Evolutionary conservation across 2,888 invertebrate species (phyloP).

Genomic region (Acanthosepion esculentum): DNA sequence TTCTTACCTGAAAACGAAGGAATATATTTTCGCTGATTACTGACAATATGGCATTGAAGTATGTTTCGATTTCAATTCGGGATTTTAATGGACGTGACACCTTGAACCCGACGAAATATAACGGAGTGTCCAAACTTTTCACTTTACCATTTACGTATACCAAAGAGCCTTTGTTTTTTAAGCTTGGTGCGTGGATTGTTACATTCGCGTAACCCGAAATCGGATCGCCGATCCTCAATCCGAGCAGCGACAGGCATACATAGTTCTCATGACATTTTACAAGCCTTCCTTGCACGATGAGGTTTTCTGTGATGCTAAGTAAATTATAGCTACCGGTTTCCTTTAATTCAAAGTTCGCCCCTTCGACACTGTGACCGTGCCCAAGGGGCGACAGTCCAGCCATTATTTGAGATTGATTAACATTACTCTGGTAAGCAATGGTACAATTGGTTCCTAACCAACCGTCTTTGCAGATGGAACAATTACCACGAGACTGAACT

Average conservation of each 20-base stretch:
- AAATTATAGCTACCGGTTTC: constrained; percentile 57
- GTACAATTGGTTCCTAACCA: constrained; percentile 61
- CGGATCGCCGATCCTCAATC: constrained; percentile 57
- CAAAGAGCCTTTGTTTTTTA: constrained; percentile 52
- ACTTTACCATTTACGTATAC: constrained; percentile 55
- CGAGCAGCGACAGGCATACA: constrained; percentile 60
- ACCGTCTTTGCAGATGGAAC: constrained; percentile 58
- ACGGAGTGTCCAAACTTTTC: constrained; percentile 54
- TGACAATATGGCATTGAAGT: constrained; percentile 51
- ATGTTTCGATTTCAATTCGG: constrained; percentile 54
- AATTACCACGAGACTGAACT: constrained; percentile 58
- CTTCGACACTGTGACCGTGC: constrained; percentile 58
- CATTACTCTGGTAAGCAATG: constrained; percentile 53
- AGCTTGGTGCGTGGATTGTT: constrained; percentile 54
- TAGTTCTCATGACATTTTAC: constrained; percentile 61
- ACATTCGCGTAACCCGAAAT: constrained; percentile 56
- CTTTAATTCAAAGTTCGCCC: constrained; percentile 55
- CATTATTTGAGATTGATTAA: background rate
- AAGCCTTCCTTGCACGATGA: constrained; percentile 61
- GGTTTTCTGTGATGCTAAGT: constrained; percentile 55
- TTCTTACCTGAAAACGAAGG: constrained; percentile 52
- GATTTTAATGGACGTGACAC: constrained; percentile 53
- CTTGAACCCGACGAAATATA: constrained; percentile 58
- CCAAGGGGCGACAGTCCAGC: constrained; percentile 57
- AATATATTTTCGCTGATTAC: constrained; percentile 56